Evolutionary conservation across 2,797 vertebrate genomes (phyloP).

Genomic region (Arremon aurantiirostris): DNA sequence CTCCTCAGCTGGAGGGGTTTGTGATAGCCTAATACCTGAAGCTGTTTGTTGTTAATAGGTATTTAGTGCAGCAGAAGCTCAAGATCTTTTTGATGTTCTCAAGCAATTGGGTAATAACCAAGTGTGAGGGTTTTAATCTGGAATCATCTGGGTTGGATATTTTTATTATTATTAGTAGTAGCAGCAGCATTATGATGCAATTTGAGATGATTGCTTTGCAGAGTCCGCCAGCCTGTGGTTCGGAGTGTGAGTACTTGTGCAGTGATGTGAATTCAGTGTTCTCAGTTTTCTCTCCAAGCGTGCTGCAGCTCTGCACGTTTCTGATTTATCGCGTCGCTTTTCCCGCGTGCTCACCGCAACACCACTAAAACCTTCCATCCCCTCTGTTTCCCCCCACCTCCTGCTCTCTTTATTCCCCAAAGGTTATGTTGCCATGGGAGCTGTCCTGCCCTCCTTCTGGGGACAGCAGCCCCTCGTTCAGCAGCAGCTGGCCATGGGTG

Average conservation of each 20-base stretch:
- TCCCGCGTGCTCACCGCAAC: not conserved
- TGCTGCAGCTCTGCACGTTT: not conserved
- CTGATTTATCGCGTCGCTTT: not conserved
- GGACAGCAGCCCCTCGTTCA: conserved; percentile 94
- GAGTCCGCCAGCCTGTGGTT: not conserved
- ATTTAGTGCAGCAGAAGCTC: not conserved
- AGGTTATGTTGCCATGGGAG: conserved; percentile 99
- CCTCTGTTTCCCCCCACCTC: rapidly evolving
- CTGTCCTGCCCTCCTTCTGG: conserved; percentile 95
- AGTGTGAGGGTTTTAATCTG: not conserved
- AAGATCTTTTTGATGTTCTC: not conserved
- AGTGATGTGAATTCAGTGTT: not conserved
- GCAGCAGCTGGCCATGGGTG: conserved; percentile 91
- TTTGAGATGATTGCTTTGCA: not conserved
- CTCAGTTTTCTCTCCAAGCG: not conserved
- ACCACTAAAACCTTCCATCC: not conserved
- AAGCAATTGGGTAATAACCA: not conserved
- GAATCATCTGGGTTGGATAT: not conserved
- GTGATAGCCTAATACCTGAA: not conserved
- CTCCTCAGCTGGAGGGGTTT: not conserved
- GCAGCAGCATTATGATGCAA: not conserved
- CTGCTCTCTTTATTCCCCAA: not conserved
- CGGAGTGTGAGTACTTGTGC: not conserved
- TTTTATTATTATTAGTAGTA: not conserved
- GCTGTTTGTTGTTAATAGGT: not conserved